A percentile compares a stretch with the other conserved stretches of the same genome.
Conservation (phyloP, 2,797 vertebrate genomes). For the Sylvilagus floridanus region DNA sequence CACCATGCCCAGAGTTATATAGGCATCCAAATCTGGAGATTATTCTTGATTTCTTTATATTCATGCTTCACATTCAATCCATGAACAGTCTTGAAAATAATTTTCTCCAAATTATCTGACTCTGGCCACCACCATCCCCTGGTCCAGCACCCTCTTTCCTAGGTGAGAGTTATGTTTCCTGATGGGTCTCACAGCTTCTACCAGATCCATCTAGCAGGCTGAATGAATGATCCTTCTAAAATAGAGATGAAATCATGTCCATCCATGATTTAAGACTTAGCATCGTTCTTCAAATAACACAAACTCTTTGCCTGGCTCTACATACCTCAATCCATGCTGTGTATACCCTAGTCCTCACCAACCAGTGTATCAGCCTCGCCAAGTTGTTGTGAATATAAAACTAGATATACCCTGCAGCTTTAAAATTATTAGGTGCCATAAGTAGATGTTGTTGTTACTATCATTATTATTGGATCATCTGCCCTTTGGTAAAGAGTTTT, state of each 20-base stretch:
- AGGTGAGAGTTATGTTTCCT: conserved; percentile 31
- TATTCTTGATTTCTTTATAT: not conserved
- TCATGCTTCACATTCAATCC: not conserved
- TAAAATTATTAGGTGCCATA: conserved; percentile 50
- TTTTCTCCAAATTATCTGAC: conserved; percentile 21
- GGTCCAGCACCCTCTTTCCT: not conserved
- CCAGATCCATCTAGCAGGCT: not conserved
- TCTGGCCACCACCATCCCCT: not conserved
- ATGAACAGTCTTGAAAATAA: conserved; percentile 3
- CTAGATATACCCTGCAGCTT: conserved; percentile 19
- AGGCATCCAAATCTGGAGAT: not conserved
- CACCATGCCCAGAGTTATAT: conserved; percentile 2
- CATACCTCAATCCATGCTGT: not conserved
- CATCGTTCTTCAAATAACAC: conserved; percentile 54
- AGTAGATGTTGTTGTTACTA: conserved; percentile 39
- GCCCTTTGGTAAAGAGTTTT: conserved; percentile 62
- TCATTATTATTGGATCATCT: conserved; percentile 28
- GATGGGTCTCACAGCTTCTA: not conserved
- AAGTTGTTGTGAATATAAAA: conserved; percentile 47
- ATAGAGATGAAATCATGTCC: not conserved
- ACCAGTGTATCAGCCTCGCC: conserved; percentile 23
- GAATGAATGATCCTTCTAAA: conserved; percentile 18
- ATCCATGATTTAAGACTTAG: conserved; percentile 47
- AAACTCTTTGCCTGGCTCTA: conserved; percentile 37
- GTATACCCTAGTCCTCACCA: not conserved